These are phyloP conservation scores for Lomographa bimaculata DNA, from an alignment of 2,888 invertebrate species.

Conservation along the genomic window DNA sequence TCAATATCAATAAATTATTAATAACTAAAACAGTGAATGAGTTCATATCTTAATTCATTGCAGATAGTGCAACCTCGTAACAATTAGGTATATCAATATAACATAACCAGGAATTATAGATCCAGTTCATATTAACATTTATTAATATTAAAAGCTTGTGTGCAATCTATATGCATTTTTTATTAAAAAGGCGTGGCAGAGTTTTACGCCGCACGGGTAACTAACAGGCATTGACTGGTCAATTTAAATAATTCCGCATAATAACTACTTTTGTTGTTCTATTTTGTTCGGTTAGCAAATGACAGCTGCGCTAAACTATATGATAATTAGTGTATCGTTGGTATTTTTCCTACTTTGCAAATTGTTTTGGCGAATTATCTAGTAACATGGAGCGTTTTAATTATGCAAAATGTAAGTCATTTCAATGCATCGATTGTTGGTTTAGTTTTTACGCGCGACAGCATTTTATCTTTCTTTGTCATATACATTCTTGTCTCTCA, in stretches of 20 bases:
- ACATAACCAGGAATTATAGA: constrained; percentile 29
- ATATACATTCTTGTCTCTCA: no score
- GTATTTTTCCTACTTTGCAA: constrained; percentile 33
- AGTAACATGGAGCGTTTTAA: constrained; percentile 13
- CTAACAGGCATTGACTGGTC: constrained; percentile 30
- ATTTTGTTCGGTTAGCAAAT: constrained; percentile 30
- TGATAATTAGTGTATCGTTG: constrained; percentile 21
- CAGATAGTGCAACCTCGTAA: constrained; percentile 21
- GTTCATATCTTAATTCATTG: constrained; percentile 7
- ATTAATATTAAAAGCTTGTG: constrained; percentile 33
- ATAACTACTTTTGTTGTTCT: constrained; percentile 37
- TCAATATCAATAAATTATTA: constrained; percentile 6
- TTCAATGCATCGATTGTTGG: constrained; percentile 13
- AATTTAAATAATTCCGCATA: constrained; percentile 57
- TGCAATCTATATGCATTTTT: constrained; percentile 28
- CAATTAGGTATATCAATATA: constrained; percentile 27
- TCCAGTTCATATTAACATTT: constrained; percentile 32
- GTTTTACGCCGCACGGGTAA: constrained; percentile 14
- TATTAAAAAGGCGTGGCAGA: constrained; percentile 42
- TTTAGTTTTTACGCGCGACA: constrained; percentile 6
- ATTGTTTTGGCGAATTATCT: constrained; percentile 26
- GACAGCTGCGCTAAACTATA: constrained; percentile 25
- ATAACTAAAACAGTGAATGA: constrained; percentile 12
- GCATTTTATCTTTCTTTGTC: not conserved
- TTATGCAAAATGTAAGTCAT: constrained; percentile 14